These are phyloP conservation scores for Microctonus brassicae DNA, from an alignment of 2,888 invertebrate species.

Conservation along the genomic window DNA sequence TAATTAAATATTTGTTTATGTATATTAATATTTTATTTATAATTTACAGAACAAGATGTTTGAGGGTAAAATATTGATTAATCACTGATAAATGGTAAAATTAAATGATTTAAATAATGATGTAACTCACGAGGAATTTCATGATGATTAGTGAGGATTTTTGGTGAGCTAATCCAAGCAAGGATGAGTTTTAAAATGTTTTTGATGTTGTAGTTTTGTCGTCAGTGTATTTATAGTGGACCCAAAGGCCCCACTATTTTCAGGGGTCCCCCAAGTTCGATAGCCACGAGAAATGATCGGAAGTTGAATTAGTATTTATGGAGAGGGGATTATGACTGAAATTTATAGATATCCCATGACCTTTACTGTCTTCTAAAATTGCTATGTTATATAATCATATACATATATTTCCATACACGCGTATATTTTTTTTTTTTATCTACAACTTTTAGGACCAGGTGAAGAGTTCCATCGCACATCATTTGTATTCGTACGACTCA, in stretches of 20 bases:
- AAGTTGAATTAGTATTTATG: background rate
- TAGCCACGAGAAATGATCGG: constrained; percentile 18
- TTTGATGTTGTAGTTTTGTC: constrained; percentile 48
- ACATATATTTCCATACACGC: background rate
- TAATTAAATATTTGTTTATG: too few relatives aligned
- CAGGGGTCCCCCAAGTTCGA: background rate
- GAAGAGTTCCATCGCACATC: background rate
- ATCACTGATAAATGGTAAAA: too few relatives aligned
- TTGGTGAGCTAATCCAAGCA: constrained; percentile 41
- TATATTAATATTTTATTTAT: too few relatives aligned
- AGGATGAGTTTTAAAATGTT: constrained; percentile 53
- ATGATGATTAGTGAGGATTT: constrained; percentile 51
- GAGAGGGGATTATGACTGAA: constrained; percentile 32
- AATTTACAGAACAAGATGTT: too few relatives aligned
- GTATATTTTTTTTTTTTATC: background rate
- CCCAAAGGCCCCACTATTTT: constrained; percentile 52
- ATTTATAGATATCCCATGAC: constrained; percentile 45
- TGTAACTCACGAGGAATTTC: constrained; percentile 64
- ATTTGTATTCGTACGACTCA: background rate
- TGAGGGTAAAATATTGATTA: too few relatives aligned
- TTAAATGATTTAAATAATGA: too few relatives aligned
- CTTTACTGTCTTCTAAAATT: constrained; percentile 38
- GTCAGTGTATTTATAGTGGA: constrained; percentile 61
- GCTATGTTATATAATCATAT: constrained; percentile 1
- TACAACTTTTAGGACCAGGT: background rate